Percentiles rank a stretch among this genome's conserved stretches.
phyloP scores from a whole-genome alignment of 1,140 invertebrate genomes.

The Microplitis demolitor region DNA sequence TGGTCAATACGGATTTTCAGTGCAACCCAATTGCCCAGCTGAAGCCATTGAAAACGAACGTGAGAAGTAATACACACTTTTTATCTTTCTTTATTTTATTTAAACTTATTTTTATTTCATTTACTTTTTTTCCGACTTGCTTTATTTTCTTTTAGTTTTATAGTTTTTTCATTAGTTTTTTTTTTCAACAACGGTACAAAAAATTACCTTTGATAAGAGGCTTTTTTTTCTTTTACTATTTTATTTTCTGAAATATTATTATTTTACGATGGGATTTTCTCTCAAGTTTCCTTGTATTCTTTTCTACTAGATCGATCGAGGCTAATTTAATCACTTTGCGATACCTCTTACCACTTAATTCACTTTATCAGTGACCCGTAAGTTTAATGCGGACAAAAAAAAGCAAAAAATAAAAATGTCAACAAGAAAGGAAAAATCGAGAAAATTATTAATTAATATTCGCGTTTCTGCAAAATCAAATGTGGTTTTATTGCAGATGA shows the following conservation, averaged over 20 bases:
- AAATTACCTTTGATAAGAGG: neutral
- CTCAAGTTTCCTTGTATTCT: neutral
- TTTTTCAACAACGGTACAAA: neutral
- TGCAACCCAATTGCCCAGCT: constrained; percentile 42
- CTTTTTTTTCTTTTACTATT: neutral
- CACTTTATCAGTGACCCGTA: neutral
- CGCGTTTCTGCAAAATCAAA: no score
- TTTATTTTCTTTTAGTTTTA: constrained; percentile 3
- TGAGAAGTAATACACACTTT: constrained; percentile 24
- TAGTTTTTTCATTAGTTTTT: neutral
- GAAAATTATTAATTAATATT: neutral
- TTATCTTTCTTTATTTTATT: constrained; percentile 1
- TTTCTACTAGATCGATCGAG: neutral
- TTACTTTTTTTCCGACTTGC: neutral
- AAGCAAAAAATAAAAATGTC: neutral
- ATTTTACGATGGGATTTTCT: constrained; percentile 12
- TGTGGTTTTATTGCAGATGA: no score
- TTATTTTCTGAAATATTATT: neutral
- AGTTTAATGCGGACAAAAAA: neutral
- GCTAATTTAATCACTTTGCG: neutral
- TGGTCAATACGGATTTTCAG: constrained; percentile 39
- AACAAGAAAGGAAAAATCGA: neutral
- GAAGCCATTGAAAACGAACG: constrained; percentile 40
- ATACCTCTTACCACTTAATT: neutral
- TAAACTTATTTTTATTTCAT: neutral